Conservation (phyloP, 2,113 vertebrate genomes). For the Cervus canadensis region DNA sequence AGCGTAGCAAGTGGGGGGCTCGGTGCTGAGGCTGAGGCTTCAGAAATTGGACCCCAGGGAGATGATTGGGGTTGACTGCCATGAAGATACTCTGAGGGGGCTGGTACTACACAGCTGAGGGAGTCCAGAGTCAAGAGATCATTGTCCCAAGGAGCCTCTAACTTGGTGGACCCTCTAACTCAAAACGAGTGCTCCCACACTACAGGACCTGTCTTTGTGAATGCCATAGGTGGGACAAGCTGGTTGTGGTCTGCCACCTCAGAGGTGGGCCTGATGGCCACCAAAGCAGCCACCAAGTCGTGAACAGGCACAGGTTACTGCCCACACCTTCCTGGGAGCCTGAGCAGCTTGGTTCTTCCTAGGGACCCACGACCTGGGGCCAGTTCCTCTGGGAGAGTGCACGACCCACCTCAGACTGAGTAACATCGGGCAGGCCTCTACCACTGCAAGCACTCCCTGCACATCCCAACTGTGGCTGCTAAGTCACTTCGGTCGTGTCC, state of each 20-base stretch:
- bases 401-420: neutral
- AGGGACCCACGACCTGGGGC: neutral
- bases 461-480: neutral
- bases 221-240: neutral
- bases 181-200: neutral
- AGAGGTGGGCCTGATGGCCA: neutral
- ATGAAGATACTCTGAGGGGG: neutral
- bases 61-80: neutral
- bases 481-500: too few relatives aligned
- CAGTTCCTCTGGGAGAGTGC: neutral
- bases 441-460: neutral
- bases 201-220: neutral
- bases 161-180: neutral
- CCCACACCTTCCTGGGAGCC: neutral
- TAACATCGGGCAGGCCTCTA: neutral
- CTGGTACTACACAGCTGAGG: neutral
- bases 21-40: neutral
- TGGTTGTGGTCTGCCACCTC: neutral
- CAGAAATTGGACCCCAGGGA: neutral
- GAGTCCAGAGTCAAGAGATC: neutral
- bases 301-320: neutral
- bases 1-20: neutral
- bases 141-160: neutral
- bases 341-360: neutral
- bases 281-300: neutral